Evolutionary conservation across 1,140 invertebrate species (phyloP), one percentile per base, ranked within the genome.

Genomic region (Drosophila mojavensis): DNA sequence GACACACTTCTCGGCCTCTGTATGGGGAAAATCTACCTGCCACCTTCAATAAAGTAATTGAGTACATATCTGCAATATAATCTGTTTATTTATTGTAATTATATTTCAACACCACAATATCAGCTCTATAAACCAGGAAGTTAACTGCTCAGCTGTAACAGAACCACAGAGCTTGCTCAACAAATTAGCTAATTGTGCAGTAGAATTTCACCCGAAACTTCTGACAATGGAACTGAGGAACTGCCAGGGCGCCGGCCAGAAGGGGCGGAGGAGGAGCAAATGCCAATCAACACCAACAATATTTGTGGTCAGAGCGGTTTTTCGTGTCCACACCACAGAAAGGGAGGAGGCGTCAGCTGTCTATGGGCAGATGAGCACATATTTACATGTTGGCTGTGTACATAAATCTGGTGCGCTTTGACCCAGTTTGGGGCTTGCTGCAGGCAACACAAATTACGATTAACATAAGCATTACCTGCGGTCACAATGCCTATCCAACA

Each of bases 121-220:
- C 26, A 7, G 15, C 30, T 24, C 48, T 20, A 68, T 80, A 77
- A 77, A 67, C 60, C 43, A 33, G 2, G 28, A 61, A 75, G 26
- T 24, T 54, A 74, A 70, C 48, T 59, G 56, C 39, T 13, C 7
- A 0, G 13, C 36, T 33, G n/a, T 4, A 26, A 6, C 41, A 30
- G 30, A 50, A 26, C 53, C 48, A 33, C 28, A 54, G 36, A 41
- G 7, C 45, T 17, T n/a, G 13, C 7, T 17, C 26, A 39, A 26
- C 47, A 75, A 83, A 83, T 83, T 67, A 72, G 76, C 59, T 76
- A 83, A 83, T 83, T 83, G 76, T 79, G 66, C 39, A 47, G 43
- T 59, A 24, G 53, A 41, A 43, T 66, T 66, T 59, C 71, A 43
- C 28, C 17, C 36, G 36, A 26, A 41, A 62, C 64, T 68, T 43